These are phyloP conservation scores for Tetranychus urticae DNA, from an alignment of 1,140 invertebrate species.

Conservation along the genomic window DNA sequence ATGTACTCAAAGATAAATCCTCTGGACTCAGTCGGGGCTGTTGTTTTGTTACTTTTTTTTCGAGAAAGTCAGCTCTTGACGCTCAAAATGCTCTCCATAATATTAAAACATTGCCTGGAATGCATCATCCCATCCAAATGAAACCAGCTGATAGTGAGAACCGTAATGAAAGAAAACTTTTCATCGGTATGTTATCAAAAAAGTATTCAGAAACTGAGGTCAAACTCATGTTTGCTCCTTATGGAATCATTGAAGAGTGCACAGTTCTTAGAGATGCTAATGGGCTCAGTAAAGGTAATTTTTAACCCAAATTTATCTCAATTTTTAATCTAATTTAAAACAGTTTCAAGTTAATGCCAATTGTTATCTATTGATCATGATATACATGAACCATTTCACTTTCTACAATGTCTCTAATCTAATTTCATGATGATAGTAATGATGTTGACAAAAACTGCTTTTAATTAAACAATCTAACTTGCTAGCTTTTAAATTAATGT, in stretches of 20 bases:
- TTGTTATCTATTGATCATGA: no score
- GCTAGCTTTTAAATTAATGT: no score
- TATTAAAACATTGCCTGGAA: conserved; percentile 84
- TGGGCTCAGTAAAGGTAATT: conserved; percentile 51
- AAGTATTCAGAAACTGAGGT: conserved; percentile 90
- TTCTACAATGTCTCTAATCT: no score
- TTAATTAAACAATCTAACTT: no score
- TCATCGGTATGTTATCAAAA: conserved; percentile 96
- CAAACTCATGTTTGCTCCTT: conserved; percentile 66
- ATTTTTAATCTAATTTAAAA: no score
- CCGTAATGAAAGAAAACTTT: conserved; percentile 91
- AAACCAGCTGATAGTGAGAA: conserved; percentile 98
- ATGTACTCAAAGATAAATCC: conserved; percentile 81
- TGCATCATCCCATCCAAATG: conserved; percentile 99
- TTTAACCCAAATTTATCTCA: background rate
- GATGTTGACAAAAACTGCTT: no score
- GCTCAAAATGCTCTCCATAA: conserved; percentile 98
- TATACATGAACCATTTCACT: no score
- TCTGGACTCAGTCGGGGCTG: conserved; percentile 42
- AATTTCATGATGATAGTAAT: no score
- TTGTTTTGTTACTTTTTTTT: conserved; percentile 98
- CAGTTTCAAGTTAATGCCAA: no score
- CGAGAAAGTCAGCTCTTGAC: conserved; percentile 80
- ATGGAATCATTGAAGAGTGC: conserved; percentile 90
- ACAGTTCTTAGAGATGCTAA: conserved; percentile 81